phyloP scores from a whole-genome alignment of 2,888 invertebrate species.

The Ectemnius lituratus region DNA sequence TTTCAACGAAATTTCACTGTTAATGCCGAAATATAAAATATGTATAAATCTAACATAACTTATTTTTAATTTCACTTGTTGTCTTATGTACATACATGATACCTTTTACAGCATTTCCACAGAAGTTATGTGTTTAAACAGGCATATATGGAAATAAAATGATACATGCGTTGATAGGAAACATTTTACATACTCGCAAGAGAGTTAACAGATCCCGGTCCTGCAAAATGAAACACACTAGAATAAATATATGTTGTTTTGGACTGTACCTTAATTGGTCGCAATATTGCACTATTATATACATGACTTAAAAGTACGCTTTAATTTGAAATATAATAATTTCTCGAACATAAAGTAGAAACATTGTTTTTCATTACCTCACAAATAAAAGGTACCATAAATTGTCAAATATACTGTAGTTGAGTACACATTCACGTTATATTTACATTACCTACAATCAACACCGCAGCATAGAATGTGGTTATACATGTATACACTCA shows the following conservation, averaged over 20 bases:
- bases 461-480: slow-evolving; percentile 19
- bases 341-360: too few species aligned
- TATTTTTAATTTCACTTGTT: slow-evolving; percentile 38
- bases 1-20: slow-evolving; percentile 29
- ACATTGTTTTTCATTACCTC: background rate
- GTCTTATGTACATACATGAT: slow-evolving; percentile 60
- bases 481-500: background rate
- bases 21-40: slow-evolving; percentile 64
- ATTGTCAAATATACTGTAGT: slow-evolving; percentile 20
- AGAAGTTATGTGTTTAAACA: slow-evolving; percentile 32
- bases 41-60: slow-evolving; percentile 62
- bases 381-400: background rate
- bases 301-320: slow-evolving; percentile 39
- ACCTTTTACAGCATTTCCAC: slow-evolving; percentile 34
- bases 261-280: slow-evolving; percentile 28
- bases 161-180: too few species aligned
- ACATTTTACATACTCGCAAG: slow-evolving; percentile 29
- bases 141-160: background rate
- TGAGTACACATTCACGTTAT: slow-evolving; percentile 34
- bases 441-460: slow-evolving; percentile 34
- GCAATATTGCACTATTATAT: slow-evolving; percentile 49
- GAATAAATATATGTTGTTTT: slow-evolving; percentile 18
- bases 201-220: slow-evolving; percentile 33
- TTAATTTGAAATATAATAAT: slow-evolving; percentile 10
- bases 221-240: too few species aligned